These are phyloP conservation scores for Maconellicoccus hirsutus DNA, from an alignment of 1,140 invertebrate species.

Conservation along the genomic window DNA sequence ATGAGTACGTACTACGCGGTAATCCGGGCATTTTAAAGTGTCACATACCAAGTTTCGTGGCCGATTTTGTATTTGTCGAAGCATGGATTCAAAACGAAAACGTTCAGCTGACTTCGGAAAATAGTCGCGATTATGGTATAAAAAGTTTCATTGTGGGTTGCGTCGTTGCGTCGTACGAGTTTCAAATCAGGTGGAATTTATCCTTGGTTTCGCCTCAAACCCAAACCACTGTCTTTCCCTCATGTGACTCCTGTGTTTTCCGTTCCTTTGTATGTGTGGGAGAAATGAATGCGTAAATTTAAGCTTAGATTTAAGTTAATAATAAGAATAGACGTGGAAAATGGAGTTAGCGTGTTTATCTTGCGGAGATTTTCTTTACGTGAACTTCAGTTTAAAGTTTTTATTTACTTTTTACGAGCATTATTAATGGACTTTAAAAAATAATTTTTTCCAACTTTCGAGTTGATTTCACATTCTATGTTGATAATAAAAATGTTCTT, in stretches of 20 bases:
- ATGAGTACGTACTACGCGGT: constrained; percentile 76
- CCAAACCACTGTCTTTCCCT: neutral
- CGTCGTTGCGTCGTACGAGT: neutral
- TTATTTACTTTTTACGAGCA: no score
- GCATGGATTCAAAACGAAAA: constrained; percentile 70
- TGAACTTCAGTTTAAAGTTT: no score
- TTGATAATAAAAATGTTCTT: no score
- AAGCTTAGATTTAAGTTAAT: neutral
- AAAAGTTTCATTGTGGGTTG: constrained; percentile 14
- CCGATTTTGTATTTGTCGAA: constrained; percentile 71
- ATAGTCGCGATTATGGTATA: constrained; percentile 51
- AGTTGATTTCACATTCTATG: no score
- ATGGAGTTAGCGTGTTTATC: no score
- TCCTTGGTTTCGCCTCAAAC: neutral
- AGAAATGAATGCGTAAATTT: constrained; percentile 15
- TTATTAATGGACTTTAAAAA: no score
- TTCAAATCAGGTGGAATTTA: constrained; percentile 5
- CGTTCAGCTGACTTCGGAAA: constrained; percentile 49
- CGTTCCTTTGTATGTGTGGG: constrained; percentile 6
- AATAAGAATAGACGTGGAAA: neutral
- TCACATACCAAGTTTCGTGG: constrained; percentile 83
- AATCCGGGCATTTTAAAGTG: constrained; percentile 84
- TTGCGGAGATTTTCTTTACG: no score
- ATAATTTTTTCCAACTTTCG: no score
- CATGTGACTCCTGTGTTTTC: neutral